phyloP scores from a whole-genome alignment of 2,797 vertebrate species.

The Luscinia luscinia region DNA sequence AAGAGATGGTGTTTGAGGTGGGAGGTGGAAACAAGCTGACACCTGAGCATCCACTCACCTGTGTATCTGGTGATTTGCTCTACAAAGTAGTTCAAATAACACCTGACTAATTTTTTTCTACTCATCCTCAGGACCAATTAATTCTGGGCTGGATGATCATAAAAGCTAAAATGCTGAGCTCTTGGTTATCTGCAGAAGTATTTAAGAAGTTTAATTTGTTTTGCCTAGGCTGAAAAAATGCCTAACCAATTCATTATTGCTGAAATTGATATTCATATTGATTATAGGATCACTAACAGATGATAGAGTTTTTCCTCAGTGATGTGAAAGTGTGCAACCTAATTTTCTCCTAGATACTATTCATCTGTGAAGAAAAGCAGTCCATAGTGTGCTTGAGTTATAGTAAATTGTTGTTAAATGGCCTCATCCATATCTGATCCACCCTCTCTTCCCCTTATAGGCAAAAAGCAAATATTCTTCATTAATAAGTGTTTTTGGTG shows the following conservation, averaged over 20 bases:
- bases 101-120: background rate
- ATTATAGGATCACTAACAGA: background rate
- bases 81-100: background rate
- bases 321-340: background rate
- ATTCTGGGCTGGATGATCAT: background rate
- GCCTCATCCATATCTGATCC: background rate
- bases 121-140: background rate
- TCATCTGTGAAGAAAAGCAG: background rate
- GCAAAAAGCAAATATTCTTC: conserved; percentile 8
- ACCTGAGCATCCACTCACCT: fast-evolving
- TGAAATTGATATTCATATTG: background rate
- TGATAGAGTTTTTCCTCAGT: background rate
- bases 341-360: background rate
- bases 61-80: background rate
- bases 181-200: background rate
- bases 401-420: background rate
- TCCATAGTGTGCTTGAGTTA: background rate
- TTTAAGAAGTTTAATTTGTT: background rate
- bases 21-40: background rate
- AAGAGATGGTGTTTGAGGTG: background rate
- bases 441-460: background rate
- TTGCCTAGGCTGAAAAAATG: background rate
- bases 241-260: background rate
- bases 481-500: background rate
- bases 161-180: background rate